phyloP scores from a whole-genome alignment of 2,888 invertebrate species.

The Bugulina stolonifera region DNA sequence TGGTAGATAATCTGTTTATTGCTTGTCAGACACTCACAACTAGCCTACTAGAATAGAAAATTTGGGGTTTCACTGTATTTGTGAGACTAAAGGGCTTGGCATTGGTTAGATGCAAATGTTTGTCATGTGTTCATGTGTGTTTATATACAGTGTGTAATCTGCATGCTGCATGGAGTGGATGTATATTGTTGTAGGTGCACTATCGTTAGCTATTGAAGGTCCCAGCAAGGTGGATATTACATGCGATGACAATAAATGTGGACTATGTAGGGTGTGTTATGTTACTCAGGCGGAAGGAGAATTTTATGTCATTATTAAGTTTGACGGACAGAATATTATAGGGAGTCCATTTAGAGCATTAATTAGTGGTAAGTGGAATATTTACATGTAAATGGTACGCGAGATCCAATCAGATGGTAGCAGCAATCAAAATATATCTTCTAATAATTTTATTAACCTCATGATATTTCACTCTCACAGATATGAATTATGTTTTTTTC shows the following conservation, averaged over 20 bases:
- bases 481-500: too few relatives aligned
- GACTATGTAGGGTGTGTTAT: slow-evolving; percentile 86
- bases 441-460: too few relatives aligned
- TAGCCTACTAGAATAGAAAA: too few relatives aligned
- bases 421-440: too few relatives aligned
- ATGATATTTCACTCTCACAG: too few relatives aligned
- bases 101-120: neutral
- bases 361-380: neutral
- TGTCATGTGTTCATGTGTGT: neutral
- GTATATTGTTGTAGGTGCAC: slow-evolving; percentile 65
- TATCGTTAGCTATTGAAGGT: slow-evolving; percentile 88
- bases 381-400: too few relatives aligned
- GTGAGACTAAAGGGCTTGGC: too few relatives aligned
- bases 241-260: slow-evolving; percentile 92
- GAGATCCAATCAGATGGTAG: too few relatives aligned
- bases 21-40: too few relatives aligned
- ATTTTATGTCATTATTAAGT: slow-evolving; percentile 84
- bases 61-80: too few relatives aligned
- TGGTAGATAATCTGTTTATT: too few relatives aligned
- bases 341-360: slow-evolving; percentile 54
- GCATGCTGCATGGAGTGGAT: slow-evolving; percentile 1
- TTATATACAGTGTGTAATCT: neutral
- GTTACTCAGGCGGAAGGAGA: slow-evolving; percentile 89
- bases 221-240: slow-evolving; percentile 83
- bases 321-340: slow-evolving; percentile 74